Base-by-base conservation (phyloP, 35 echinoderm and acorn worm genomes). In the Holothuria glaberrima region DNA sequence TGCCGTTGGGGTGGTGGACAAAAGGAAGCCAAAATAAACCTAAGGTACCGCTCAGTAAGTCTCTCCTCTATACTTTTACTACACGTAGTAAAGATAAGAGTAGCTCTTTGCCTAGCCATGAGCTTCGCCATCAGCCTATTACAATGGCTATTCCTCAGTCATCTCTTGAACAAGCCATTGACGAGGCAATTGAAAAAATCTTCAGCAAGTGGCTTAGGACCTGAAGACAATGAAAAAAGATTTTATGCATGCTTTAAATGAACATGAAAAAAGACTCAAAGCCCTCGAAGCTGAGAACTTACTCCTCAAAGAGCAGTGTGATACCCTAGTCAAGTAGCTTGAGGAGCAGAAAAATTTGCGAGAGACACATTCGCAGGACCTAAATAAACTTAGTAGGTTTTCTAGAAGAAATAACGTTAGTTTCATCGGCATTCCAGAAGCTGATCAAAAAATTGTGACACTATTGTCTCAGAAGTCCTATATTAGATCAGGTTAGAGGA, bases 381-480 rank as follows among this genome's bases (percentile, higher is more conserved):
- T 46, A 35, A 76, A 76, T 46, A 76, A 76, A 24, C 30, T 35
- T 76, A 24, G 28, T 9, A 32, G 72, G 28, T 76, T 76, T 35
- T 76, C 25, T 5, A 19, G 72, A 46, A 76, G 72, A 35, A 76
- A 76, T 21, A 76, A 76, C 33, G 4, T 76, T 5, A 76, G 72
- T 6, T 5, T 76, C 41, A 76, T 76, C 72, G 72, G 72, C 5
- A 5, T 76, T 24, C 72, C 72, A 5, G 72, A 76, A 76, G 20
- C 3, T 26, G 72, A 76, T 32, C 30, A 76, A 24, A 46, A 35
- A 46, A 76, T 28, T 46, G 72, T 34, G 33, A 78, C 26, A 52
- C 33, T 35, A 44, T 44, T 44, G 46, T 78, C 38, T 36, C 33
- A 35, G 6, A 78, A 25, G 64, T 68, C 19, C 12, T 68, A 26